Percentiles rank a stretch among this genome's conserved stretches.
phyloP scores from a whole-genome alignment of 2,113 vertebrate species.

The Nothocercus julius region DNA sequence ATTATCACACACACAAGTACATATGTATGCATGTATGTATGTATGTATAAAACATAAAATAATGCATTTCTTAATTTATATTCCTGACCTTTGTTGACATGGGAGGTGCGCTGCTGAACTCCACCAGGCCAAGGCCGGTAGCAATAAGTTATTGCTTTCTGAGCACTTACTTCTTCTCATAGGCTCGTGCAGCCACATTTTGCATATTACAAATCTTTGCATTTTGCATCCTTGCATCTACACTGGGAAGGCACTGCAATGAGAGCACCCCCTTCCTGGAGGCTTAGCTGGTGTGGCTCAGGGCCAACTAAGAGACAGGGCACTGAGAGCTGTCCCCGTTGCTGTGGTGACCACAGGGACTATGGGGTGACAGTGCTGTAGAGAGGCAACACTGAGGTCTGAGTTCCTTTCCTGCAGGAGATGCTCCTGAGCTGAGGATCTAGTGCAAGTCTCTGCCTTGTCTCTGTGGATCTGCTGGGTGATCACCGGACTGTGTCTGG shows the following conservation, averaged over 20 bases:
- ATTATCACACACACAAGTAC: background rate
- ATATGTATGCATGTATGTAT: background rate
- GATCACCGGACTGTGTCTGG: background rate
- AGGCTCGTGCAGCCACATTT: background rate
- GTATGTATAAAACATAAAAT: background rate
- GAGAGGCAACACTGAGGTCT: rapidly evolving
- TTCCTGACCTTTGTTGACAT: background rate
- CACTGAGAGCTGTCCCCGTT: background rate
- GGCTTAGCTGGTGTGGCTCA: background rate
- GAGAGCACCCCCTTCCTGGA: background rate
- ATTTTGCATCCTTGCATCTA: background rate
- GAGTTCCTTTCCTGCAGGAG: background rate
- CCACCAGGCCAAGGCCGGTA: background rate
- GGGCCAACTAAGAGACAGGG: background rate
- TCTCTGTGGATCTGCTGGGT: rapidly evolving
- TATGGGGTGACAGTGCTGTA: background rate
- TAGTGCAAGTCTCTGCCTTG: too few species aligned
- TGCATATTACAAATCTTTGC: background rate
- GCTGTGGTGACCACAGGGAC: background rate
- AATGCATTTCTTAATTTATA: background rate
- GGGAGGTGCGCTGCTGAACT: background rate
- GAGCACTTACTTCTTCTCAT: background rate
- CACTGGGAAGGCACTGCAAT: background rate
- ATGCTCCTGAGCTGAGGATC: background rate
- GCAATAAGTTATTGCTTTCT: background rate